A percentile compares a stretch with the other conserved stretches of the same genome.
Evolutionary conservation across 2,888 invertebrate species (phyloP).

Genomic region (Andricus quercusramuli): DNA sequence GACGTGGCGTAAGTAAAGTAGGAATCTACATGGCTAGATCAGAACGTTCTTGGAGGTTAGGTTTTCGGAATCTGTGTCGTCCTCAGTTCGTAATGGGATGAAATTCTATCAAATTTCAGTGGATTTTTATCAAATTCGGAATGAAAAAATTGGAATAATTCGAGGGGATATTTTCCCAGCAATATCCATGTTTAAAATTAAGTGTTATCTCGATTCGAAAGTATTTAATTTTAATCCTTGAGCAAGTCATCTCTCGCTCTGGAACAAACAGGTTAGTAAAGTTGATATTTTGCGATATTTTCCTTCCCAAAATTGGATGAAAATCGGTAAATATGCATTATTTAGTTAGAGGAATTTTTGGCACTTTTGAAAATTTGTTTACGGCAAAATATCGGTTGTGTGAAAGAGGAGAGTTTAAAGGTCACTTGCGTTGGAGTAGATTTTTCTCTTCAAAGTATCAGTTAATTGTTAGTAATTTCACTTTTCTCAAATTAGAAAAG

Average conservation of each 20-base stretch:
- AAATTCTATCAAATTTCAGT: constrained; percentile 9
- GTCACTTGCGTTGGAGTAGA: neutral
- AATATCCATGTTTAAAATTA: constrained; percentile 21
- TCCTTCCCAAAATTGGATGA: neutral
- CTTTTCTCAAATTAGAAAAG: neutral
- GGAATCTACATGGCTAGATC: no score
- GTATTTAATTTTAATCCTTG: neutral
- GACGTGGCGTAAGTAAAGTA: neutral
- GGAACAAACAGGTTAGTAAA: neutral
- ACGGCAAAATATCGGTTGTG: neutral
- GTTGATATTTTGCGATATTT: neutral
- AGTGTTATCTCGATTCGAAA: neutral
- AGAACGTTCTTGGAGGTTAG: constrained; percentile 19
- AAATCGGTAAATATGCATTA: neutral
- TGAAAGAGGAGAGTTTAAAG: neutral
- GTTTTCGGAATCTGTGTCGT: neutral
- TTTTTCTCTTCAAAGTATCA: neutral
- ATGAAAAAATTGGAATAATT: neutral
- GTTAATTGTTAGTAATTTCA: neutral
- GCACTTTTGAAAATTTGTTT: neutral
- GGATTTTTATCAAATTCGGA: neutral
- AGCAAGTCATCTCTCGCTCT: neutral
- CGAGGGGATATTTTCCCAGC: neutral
- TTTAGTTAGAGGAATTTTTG: neutral
- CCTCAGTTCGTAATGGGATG: neutral